These are phyloP conservation scores for Procapra przewalskii DNA, from an alignment of 2,113 vertebrate genomes.

Conservation along the genomic window DNA sequence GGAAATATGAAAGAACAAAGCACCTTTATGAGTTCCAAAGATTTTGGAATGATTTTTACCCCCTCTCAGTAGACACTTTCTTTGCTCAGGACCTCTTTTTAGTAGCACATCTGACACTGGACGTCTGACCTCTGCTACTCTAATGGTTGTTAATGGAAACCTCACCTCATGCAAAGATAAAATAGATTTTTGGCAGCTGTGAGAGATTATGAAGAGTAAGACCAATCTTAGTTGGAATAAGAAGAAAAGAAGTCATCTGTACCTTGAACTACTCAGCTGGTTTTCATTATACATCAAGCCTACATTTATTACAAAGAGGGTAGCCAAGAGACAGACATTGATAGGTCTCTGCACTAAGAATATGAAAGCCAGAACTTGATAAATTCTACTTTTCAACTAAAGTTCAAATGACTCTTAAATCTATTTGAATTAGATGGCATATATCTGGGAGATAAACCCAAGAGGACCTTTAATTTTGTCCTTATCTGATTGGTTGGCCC, in stretches of 20 bases:
- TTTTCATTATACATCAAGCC: slow-evolving; percentile 88
- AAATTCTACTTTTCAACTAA: slow-evolving; percentile 78
- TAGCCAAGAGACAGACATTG: slow-evolving; percentile 86
- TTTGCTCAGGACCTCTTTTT: slow-evolving; percentile 74
- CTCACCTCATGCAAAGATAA: slow-evolving; percentile 93
- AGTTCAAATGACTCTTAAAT: slow-evolving; percentile 72
- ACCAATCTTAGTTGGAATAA: slow-evolving; percentile 88
- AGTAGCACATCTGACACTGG: slow-evolving; percentile 80
- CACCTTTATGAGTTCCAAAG: slow-evolving; percentile 43
- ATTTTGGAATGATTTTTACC: slow-evolving; percentile 52
- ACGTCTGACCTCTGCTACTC: slow-evolving; percentile 81
- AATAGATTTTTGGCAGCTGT: slow-evolving; percentile 89
- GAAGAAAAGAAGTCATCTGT: slow-evolving; percentile 86
- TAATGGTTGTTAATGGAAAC: slow-evolving; percentile 90
- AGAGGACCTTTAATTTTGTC: neutral
- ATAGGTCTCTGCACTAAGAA: slow-evolving; percentile 72
- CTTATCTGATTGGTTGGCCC: slow-evolving; percentile 38
- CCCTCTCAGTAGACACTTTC: slow-evolving; percentile 38
- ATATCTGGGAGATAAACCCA: slow-evolving; percentile 44
- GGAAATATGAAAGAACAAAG: neutral
- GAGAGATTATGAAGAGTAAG: slow-evolving; percentile 88
- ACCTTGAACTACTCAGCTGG: slow-evolving; percentile 89
- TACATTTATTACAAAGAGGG: slow-evolving; percentile 85
- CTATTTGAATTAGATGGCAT: slow-evolving; percentile 63
- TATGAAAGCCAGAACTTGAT: slow-evolving; percentile 73